Percentiles rank a stretch among this genome's conserved stretches.
phyloP scores from a whole-genome alignment of 1,140 invertebrate species.

The Microplitis mediator region DNA sequence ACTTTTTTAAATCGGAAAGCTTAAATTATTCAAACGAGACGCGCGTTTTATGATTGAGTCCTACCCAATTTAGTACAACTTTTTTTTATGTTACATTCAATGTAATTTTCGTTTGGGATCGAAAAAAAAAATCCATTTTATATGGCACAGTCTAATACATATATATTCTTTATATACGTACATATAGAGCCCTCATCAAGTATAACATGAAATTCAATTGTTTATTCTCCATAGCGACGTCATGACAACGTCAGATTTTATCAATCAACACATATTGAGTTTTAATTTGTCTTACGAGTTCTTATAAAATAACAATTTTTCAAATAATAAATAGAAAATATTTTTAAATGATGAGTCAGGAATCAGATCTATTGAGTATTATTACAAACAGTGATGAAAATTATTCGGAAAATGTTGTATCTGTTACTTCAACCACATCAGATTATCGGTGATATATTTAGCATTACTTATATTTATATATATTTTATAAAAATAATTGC shows the following conservation, averaged over 20 bases:
- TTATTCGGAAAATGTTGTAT: constrained; percentile 3
- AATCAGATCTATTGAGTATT: neutral
- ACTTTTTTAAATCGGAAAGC: too few relatives aligned
- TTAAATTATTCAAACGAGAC: too few relatives aligned
- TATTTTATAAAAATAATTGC: neutral
- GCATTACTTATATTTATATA: neutral
- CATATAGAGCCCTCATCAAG: too few relatives aligned
- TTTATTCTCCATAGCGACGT: neutral
- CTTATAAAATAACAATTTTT: neutral
- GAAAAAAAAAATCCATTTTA: too few relatives aligned
- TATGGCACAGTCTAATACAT: too few relatives aligned
- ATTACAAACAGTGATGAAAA: constrained; percentile 19
- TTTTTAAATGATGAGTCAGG: neutral
- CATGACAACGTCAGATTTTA: neutral
- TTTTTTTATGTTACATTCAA: too few relatives aligned
- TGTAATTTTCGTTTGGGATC: too few relatives aligned
- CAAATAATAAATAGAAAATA: neutral
- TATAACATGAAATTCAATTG: neutral
- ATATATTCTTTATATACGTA: too few relatives aligned
- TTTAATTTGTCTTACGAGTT: neutral
- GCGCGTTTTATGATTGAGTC: too few relatives aligned
- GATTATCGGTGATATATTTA: constrained; percentile 36
- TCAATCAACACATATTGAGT: neutral
- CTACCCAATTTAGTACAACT: too few relatives aligned
- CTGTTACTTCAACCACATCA: constrained; percentile 22